phyloP scores from a whole-genome alignment of 1,140 invertebrate genomes.

The Epicauta chinensis region DNA sequence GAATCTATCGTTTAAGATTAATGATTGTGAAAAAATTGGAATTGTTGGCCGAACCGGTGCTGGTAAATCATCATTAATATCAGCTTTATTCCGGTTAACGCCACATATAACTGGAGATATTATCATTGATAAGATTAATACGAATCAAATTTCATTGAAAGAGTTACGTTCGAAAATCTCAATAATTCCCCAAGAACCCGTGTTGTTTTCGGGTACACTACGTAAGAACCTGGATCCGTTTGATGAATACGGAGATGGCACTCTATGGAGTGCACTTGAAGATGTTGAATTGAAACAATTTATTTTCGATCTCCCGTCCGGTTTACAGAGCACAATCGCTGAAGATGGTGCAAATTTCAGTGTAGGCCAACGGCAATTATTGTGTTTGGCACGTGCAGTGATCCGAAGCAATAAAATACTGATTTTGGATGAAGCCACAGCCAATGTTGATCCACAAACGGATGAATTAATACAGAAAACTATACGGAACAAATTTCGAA shows the following conservation, averaged over 20 bases:
- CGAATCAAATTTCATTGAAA: constrained; percentile 56
- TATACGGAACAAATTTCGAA: not conserved
- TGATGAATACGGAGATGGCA: constrained; percentile 58
- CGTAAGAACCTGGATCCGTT: constrained; percentile 83
- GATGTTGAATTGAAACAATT: constrained; percentile 58
- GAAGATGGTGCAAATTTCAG: constrained; percentile 50
- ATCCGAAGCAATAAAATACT: constrained; percentile 52
- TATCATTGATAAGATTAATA: constrained; percentile 64
- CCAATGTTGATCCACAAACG: constrained; percentile 54
- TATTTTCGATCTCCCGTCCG: constrained; percentile 55
- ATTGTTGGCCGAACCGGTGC: constrained; percentile 73
- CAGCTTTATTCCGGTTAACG: constrained; percentile 64
- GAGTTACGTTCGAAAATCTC: constrained; percentile 67
- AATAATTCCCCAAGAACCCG: constrained; percentile 81
- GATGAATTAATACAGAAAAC: constrained; percentile 41
- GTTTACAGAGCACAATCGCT: constrained; percentile 50
- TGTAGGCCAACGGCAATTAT: constrained; percentile 53
- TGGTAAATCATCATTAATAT: constrained; percentile 76
- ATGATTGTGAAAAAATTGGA: constrained; percentile 60
- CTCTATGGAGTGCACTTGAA: constrained; percentile 74
- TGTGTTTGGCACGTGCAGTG: constrained; percentile 59
- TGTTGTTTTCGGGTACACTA: constrained; percentile 73
- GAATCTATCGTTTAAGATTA: constrained; percentile 48
- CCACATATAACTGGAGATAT: constrained; percentile 57
- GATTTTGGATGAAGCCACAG: constrained; percentile 54